These are phyloP conservation scores for Macrophya annulata DNA, from an alignment of 2,888 invertebrate genomes.

Conservation along the genomic window DNA sequence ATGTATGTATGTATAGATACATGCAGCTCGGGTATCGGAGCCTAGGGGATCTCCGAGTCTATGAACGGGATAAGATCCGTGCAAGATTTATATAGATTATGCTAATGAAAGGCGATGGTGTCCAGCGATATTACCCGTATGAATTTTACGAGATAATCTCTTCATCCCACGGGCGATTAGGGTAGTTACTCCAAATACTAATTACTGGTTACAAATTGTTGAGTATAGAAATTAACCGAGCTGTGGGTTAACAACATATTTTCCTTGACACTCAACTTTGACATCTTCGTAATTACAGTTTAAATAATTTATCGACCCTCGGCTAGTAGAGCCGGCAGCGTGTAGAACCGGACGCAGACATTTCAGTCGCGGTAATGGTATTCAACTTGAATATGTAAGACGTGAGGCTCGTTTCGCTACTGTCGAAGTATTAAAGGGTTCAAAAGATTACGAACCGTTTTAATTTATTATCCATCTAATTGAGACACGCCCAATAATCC, in stretches of 20 bases:
- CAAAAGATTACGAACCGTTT: constrained; percentile 29
- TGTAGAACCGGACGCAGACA: not conserved
- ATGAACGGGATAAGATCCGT: constrained; percentile 70
- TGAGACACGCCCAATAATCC: constrained; percentile 45
- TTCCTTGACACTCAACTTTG: constrained; percentile 57
- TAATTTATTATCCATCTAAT: constrained; percentile 47
- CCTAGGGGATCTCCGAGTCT: constrained; percentile 61
- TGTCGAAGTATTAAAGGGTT: constrained; percentile 34
- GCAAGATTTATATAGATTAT: constrained; percentile 75
- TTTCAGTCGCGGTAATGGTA: constrained; percentile 33
- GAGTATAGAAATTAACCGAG: constrained; percentile 24
- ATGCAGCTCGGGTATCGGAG: not conserved
- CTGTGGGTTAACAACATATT: constrained; percentile 46
- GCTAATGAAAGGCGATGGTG: constrained; percentile 72
- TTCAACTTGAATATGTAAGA: constrained; percentile 15
- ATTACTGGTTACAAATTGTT: constrained; percentile 42
- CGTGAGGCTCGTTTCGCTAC: constrained; percentile 43
- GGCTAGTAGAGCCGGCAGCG: not conserved
- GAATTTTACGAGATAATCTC: constrained; percentile 67
- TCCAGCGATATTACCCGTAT: constrained; percentile 63
- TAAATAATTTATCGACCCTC: constrained; percentile 47
- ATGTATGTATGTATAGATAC: not conserved
- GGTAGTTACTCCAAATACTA: constrained; percentile 55
- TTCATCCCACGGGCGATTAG: constrained; percentile 64
- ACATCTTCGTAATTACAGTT: constrained; percentile 49